Evolutionary conservation across 2,113 vertebrate species (phyloP).

Genomic region (Dissostichus mawsoni): DNA sequence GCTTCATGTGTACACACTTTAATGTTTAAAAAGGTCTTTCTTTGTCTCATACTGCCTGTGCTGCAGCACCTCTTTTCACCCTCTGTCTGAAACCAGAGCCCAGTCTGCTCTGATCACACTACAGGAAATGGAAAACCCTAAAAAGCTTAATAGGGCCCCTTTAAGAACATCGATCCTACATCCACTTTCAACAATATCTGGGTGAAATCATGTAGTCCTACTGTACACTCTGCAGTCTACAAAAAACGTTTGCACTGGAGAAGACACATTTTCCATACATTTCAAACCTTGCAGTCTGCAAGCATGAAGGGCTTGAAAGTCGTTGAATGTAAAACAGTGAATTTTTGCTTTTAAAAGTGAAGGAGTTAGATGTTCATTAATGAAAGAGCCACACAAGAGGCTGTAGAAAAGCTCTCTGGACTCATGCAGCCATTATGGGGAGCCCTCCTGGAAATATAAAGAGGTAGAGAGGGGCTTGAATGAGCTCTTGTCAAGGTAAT

Average conservation of each 20-base stretch:
- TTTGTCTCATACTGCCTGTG: too few relatives aligned
- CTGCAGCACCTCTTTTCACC: too few relatives aligned
- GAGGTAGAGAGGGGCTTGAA: slow-evolving; percentile 50
- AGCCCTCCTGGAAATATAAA: slow-evolving; percentile 51
- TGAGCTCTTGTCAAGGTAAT: slow-evolving; percentile 49
- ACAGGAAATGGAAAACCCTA: too few relatives aligned
- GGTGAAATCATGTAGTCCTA: background rate
- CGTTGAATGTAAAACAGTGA: slow-evolving; percentile 8
- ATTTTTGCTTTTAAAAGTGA: slow-evolving; percentile 47
- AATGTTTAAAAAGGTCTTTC: too few relatives aligned
- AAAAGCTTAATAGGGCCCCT: too few relatives aligned
- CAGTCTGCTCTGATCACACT: too few relatives aligned
- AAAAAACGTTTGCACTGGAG: background rate
- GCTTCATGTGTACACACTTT: too few relatives aligned
- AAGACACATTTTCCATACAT: background rate
- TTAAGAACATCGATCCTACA: too few relatives aligned
- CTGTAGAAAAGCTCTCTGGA: slow-evolving; percentile 48
- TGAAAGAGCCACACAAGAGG: slow-evolving; percentile 53
- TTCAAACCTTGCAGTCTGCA: background rate
- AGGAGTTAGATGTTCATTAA: slow-evolving; percentile 44
- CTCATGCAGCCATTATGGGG: slow-evolving; percentile 53
- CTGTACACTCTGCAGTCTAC: background rate
- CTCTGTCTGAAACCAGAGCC: too few relatives aligned
- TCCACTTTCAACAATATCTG: background rate
- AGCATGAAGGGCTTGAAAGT: slow-evolving; percentile 11